Base-by-base conservation (phyloP, 1,140 invertebrate genomes). In the Calliopsis andreniformis region DNA sequence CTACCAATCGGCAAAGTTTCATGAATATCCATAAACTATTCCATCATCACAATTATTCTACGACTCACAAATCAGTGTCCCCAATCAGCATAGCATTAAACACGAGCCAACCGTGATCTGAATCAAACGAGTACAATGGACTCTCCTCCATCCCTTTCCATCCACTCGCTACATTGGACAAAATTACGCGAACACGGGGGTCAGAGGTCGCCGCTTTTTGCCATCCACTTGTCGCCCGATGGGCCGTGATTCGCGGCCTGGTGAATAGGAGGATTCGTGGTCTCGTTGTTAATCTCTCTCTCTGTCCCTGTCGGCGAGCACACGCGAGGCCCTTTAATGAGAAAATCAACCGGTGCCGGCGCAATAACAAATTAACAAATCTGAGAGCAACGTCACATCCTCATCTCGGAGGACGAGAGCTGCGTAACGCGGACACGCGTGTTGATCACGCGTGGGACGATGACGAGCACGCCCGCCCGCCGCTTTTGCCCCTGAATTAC, bases 321-420 rank as follows among this genome's bases (percentile, higher is more conserved):
- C 64, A 51, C 35, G 39, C 3, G 47, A 14, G 69, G 55, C n/a
- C 16, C 45, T 45, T 43, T 42, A 76, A 64, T 51, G 23, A 28
- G 64, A 25, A 30, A 79, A 84, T 82, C 82, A 85, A 75, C 79
- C 78, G 79, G 71, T 82, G 70, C 78, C 79, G 67, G 42, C 68
- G 84, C 79, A 86, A 87, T 88, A 80, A 85, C 82, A 79, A 87
- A 88, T 89, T 88, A 85, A 84, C 78, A 78, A 86, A 86, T 87
- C 78, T 78, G 77, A 70, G 70, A 63, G 76, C 7, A 78, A 83
- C 85, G 87, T 88, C 87, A 87, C 82, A 87, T 88, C 86, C 87
- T 88, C 85, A 82, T 84, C 78, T 64, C 81, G 71, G 47, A 61
- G 23, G 7, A 49, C 51, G 62, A 55, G 77, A 10, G 35, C 43